phyloP scores from a whole-genome alignment of 1,140 invertebrate species.

The Uloborus diversus region DNA sequence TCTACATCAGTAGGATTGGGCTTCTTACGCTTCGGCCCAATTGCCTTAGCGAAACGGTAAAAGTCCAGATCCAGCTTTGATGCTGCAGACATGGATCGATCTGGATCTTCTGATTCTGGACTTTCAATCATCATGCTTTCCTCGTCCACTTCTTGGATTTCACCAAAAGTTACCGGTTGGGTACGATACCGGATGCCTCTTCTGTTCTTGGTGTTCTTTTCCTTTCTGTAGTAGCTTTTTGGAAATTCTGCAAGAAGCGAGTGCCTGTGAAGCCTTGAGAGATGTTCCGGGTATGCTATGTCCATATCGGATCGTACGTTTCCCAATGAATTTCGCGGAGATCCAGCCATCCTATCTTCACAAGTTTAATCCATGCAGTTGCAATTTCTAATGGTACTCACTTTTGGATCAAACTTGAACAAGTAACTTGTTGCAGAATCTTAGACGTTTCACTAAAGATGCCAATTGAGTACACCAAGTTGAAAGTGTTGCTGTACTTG shows the following conservation, averaged over 20 bases:
- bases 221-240: neutral
- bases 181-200: conserved; percentile 30
- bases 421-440: too few species aligned
- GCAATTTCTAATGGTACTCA: too few species aligned
- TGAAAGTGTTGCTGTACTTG: too few species aligned
- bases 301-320: conserved; percentile 28
- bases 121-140: neutral
- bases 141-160: conserved; percentile 48
- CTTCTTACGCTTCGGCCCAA: neutral
- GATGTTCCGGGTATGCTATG: conserved; percentile 18
- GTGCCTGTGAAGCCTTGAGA: conserved; percentile 9
- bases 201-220: neutral
- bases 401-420: too few species aligned
- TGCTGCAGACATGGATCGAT: neutral
- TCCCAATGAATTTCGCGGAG: neutral
- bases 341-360: neutral
- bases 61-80: neutral
- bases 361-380: too few species aligned
- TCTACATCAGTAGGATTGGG: neutral
- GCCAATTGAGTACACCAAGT: too few species aligned
- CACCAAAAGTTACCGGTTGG: conserved; percentile 46
- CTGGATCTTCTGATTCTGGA: neutral
- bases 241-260: neutral
- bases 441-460: too few species aligned
- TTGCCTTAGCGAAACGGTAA: neutral